Evolutionary conservation across 2,888 invertebrate genomes (phyloP).

Genomic region (Eupithecia subumbrata): DNA sequence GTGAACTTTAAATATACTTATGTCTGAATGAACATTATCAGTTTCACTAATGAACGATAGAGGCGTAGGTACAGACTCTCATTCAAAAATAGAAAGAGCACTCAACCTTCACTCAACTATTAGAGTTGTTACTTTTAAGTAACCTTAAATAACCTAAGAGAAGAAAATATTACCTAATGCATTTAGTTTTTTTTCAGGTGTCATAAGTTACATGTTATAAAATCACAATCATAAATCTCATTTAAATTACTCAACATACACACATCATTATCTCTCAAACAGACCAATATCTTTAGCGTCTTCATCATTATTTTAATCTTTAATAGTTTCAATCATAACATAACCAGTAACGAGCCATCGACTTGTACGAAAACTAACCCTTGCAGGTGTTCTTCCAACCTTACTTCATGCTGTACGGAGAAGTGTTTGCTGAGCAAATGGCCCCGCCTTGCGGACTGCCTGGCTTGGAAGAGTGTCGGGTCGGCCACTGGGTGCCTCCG

Average conservation of each 20-base stretch:
- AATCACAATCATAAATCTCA: not conserved
- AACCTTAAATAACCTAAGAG: not conserved
- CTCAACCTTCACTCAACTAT: not conserved
- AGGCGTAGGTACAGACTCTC: not conserved
- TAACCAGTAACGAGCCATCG: not conserved
- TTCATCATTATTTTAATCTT: not conserved
- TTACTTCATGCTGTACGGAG: constrained; percentile 99
- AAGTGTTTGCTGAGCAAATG: constrained; percentile 98
- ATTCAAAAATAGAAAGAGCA: not conserved
- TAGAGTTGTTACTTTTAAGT: not conserved
- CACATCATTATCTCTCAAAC: not conserved
- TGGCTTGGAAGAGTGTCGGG: constrained; percentile 88
- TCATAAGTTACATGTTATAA: not conserved
- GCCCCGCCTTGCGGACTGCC: constrained; percentile 95
- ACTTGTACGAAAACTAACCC: constrained; percentile 53
- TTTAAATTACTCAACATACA: not conserved
- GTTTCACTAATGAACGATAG: not conserved
- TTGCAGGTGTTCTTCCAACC: constrained; percentile 96
- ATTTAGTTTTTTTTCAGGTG: not conserved
- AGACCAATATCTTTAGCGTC: not conserved
- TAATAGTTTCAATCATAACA: not conserved
- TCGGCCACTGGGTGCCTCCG: constrained; percentile 97
- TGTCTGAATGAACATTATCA: not conserved
- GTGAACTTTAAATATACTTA: not conserved
- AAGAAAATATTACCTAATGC: not conserved